These are phyloP conservation scores for Hypomecis atomaria DNA, from an alignment of 2,888 invertebrate species.

Conservation along the genomic window DNA sequence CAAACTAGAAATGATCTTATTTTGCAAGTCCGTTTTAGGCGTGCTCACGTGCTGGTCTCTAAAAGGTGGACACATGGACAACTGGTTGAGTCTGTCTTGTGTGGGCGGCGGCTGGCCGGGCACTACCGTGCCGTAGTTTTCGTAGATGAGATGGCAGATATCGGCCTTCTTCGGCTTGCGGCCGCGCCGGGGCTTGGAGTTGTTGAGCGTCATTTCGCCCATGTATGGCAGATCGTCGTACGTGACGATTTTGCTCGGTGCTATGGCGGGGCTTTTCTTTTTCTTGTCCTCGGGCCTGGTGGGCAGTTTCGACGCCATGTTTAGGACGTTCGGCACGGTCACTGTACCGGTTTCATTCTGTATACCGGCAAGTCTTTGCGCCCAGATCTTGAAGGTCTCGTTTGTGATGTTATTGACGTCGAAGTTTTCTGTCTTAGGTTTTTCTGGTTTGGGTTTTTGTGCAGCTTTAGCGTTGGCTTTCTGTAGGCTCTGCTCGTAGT, in stretches of 20 bases:
- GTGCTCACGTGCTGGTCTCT: conserved; percentile 56
- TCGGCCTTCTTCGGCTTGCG: conserved; percentile 96
- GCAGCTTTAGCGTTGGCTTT: conserved; percentile 72
- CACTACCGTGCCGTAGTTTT: conserved; percentile 95
- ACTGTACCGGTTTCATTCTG: conserved; percentile 83
- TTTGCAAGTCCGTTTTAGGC: conserved; percentile 87
- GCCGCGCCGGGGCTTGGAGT: conserved; percentile 93
- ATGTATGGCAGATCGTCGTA: conserved; percentile 95
- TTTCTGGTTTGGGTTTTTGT: conserved; percentile 61
- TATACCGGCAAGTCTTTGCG: conserved; percentile 89
- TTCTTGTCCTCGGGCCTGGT: conserved; percentile 65
- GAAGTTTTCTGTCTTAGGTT: conserved; percentile 69
- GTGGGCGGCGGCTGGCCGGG: conserved; percentile 88
- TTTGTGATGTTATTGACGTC: conserved; percentile 79
- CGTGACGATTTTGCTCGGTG: conserved; percentile 84
- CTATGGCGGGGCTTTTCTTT: conserved; percentile 71
- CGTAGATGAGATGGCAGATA: conserved; percentile 95
- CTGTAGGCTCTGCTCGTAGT: conserved; percentile 89
- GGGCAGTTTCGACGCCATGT: conserved; percentile 47
- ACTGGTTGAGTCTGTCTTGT: conserved; percentile 70
- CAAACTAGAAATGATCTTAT: conserved; percentile 88
- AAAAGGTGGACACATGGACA: conserved; percentile 57
- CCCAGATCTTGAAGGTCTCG: conserved; percentile 90
- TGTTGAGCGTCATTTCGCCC: conserved; percentile 96
- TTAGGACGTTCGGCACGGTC: conserved; percentile 60